phyloP scores from a whole-genome alignment of 1,140 invertebrate genomes.

The Drepana arcuata region DNA sequence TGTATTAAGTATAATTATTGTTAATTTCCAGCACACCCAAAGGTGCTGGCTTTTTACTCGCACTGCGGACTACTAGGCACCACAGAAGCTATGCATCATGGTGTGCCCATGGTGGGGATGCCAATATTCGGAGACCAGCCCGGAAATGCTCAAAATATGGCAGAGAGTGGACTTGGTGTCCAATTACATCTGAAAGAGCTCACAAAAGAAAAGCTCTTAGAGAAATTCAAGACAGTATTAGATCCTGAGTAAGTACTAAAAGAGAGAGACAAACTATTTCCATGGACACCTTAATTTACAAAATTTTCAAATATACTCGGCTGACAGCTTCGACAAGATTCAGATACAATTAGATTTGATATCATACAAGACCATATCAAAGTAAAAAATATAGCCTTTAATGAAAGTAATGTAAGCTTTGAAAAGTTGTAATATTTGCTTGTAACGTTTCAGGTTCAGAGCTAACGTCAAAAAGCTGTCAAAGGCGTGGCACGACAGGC shows the following conservation, averaged over 20 bases:
- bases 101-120: conserved; percentile 81
- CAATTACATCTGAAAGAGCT: conserved; percentile 73
- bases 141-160: conserved; percentile 73
- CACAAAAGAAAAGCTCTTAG: conserved; percentile 71
- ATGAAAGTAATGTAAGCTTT: not conserved
- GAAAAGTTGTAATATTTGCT: conserved; percentile 5
- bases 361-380: too few species aligned
- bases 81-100: conserved; percentile 82
- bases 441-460: conserved; percentile 35
- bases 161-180: conserved; percentile 75
- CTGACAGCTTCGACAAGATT: too few species aligned
- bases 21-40: conserved; percentile 78
- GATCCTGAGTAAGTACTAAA: conserved; percentile 70
- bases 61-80: conserved; percentile 83
- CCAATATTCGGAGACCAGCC: conserved; percentile 83
- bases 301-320: too few species aligned
- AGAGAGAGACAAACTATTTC: too few species aligned
- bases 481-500: conserved; percentile 69
- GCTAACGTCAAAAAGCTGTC: conserved; percentile 66
- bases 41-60: conserved; percentile 79
- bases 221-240: conserved; percentile 71
- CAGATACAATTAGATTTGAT: too few species aligned
- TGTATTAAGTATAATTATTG: too few species aligned
- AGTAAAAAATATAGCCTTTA: too few species aligned
- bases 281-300: too few species aligned